Evolutionary conservation across 2,888 invertebrate species (phyloP).

Genomic region (Neoaliturus tenellus): DNA sequence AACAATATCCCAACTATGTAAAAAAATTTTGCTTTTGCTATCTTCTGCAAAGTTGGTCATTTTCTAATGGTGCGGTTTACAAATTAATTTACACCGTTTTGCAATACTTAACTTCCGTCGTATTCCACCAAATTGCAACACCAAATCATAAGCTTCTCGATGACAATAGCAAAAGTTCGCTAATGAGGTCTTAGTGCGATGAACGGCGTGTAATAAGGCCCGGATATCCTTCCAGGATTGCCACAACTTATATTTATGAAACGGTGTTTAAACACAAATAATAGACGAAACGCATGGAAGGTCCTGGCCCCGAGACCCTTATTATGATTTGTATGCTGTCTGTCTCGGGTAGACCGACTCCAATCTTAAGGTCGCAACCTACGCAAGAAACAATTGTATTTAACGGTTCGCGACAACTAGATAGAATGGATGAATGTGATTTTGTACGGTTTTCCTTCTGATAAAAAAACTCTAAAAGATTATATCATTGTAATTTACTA

Average conservation of each 20-base stretch:
- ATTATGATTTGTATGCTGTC: constrained; percentile 1
- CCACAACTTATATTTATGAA: not conserved
- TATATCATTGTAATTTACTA: no score
- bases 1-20: no score
- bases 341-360: not conserved
- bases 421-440: not conserved
- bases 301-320: not conserved
- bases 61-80: no score
- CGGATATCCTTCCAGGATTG: not conserved
- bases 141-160: no score
- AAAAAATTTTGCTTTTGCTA: no score
- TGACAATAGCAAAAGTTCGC: no score
- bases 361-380: not conserved
- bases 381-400: not conserved
- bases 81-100: no score
- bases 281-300: not conserved
- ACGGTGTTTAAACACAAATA: not conserved
- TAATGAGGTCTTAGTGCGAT: no score
- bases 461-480: no score
- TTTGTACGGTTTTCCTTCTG: not conserved
- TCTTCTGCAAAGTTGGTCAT: no score
- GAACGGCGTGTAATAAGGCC: not conserved
- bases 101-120: no score
- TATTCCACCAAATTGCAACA: no score
- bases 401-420: not conserved